These are phyloP conservation scores for Neodiprion virginianus DNA, from an alignment of 1,140 invertebrate genomes.

Conservation along the genomic window DNA sequence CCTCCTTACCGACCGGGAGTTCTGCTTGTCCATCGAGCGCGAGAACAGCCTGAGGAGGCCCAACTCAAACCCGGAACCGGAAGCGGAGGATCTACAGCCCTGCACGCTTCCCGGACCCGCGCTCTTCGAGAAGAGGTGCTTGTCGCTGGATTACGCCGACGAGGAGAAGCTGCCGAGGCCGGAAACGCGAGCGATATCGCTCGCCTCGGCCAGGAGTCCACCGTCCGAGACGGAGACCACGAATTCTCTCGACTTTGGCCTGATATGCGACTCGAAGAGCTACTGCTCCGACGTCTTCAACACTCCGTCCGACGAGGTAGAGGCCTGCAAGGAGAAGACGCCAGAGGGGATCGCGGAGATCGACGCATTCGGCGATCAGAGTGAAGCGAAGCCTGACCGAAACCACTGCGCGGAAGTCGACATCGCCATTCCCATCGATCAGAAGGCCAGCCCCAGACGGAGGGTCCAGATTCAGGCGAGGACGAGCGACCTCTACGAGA, in stretches of 20 bases:
- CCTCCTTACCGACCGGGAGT: slow-evolving; percentile 55
- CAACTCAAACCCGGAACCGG: not conserved
- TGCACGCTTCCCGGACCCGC: slow-evolving; percentile 29
- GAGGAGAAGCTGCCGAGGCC: slow-evolving; percentile 48
- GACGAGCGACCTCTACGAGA: slow-evolving; percentile 53
- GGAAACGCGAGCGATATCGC: slow-evolving; percentile 44
- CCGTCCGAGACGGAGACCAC: slow-evolving; percentile 41
- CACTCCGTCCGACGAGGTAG: slow-evolving; percentile 33
- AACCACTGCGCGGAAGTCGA: slow-evolving; percentile 47
- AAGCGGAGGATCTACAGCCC: not conserved
- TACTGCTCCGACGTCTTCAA: slow-evolving; percentile 52
- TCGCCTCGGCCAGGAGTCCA: slow-evolving; percentile 44
- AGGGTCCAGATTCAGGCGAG: slow-evolving; percentile 38
- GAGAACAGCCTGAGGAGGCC: slow-evolving; percentile 52
- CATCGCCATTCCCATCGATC: slow-evolving; percentile 49
- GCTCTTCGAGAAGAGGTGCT: slow-evolving; percentile 53
- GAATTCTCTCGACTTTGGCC: slow-evolving; percentile 36
- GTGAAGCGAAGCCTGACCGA: slow-evolving; percentile 12
- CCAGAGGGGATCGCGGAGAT: slow-evolving; percentile 9
- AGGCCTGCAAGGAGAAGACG: slow-evolving; percentile 16
- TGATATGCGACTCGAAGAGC: slow-evolving; percentile 48
- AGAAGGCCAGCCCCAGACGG: slow-evolving; percentile 37
- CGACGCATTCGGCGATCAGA: slow-evolving; percentile 21
- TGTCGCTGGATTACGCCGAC: slow-evolving; percentile 55
- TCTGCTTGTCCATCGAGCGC: slow-evolving; percentile 54